These are phyloP conservation scores for Ageneiosus marmoratus DNA, from an alignment of 2,113 vertebrate species.

Conservation along the genomic window DNA sequence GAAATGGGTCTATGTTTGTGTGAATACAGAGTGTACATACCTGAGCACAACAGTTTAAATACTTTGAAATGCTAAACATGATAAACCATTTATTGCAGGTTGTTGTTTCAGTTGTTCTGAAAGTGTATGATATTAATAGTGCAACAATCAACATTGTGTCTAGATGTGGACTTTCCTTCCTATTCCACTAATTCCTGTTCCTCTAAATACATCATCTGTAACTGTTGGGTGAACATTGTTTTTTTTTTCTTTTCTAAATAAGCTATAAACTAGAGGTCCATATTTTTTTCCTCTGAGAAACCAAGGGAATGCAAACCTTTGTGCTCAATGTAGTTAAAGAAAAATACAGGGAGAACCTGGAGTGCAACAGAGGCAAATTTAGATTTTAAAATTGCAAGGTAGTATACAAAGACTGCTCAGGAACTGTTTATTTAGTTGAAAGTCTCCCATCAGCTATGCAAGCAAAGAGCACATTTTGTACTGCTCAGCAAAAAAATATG, in stretches of 20 bases:
- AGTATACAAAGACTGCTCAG: not conserved
- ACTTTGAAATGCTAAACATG: not conserved
- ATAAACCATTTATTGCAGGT: not conserved
- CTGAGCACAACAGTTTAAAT: not conserved
- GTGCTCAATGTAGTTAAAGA: not conserved
- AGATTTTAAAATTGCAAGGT: conserved; percentile 17
- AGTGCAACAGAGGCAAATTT: not conserved
- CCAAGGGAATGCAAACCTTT: not conserved
- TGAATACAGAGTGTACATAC: not conserved
- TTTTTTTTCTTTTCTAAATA: not conserved
- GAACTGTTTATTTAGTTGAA: not conserved
- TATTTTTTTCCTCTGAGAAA: not conserved
- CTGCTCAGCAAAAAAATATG: not conserved
- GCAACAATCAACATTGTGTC: not conserved
- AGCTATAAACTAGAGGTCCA: not conserved
- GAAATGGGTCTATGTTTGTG: not conserved
- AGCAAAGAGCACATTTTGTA: not conserved
- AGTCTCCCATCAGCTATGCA: not conserved
- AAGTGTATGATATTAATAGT: not conserved
- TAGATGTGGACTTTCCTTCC: not conserved
- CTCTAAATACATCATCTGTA: not conserved
- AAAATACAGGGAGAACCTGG: not conserved
- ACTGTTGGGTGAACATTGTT: not conserved
- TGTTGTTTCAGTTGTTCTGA: not conserved
- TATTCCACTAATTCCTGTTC: not conserved